Percentiles rank a stretch among this genome's conserved stretches.
Evolutionary conservation across 1,140 invertebrate species (phyloP).

Genomic region (Popillia japonica): DNA sequence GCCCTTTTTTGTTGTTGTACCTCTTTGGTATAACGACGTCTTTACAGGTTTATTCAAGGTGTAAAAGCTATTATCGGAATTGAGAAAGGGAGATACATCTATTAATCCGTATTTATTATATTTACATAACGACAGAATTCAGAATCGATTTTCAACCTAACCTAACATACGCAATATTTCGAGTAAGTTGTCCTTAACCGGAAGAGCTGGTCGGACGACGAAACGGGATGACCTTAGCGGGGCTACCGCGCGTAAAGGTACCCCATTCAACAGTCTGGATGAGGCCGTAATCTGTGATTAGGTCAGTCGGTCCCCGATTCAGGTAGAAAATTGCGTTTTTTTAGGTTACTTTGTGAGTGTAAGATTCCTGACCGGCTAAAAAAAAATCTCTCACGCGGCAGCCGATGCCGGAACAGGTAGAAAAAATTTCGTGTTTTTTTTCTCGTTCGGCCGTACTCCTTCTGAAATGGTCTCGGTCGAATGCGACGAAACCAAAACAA

Average conservation of each 20-base stretch:
- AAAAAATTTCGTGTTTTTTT: neutral
- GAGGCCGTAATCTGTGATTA: neutral
- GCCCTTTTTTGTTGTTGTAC: too few relatives aligned
- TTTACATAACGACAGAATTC: neutral
- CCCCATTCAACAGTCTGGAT: neutral
- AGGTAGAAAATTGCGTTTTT: constrained; percentile 7
- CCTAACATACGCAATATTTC: too few relatives aligned
- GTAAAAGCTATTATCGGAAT: too few relatives aligned
- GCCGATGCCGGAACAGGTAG: neutral
- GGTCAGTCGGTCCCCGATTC: constrained; percentile 11
- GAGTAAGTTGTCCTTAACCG: too few relatives aligned
- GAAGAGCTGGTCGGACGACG: neutral
- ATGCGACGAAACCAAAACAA: neutral
- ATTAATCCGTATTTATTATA: neutral
- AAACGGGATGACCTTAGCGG: neutral
- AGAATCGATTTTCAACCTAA: too few relatives aligned
- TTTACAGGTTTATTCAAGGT: too few relatives aligned
- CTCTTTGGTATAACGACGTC: too few relatives aligned
- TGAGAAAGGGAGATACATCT: too few relatives aligned
- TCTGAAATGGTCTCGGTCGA: neutral
- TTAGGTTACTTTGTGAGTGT: neutral
- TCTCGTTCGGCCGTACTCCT: too few relatives aligned
- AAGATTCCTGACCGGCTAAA: neutral
- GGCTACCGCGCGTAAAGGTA: neutral
- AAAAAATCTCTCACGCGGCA: neutral